Evolutionary conservation across 2,113 vertebrate species (phyloP).

Genomic region (Pygoscelis antarcticus): DNA sequence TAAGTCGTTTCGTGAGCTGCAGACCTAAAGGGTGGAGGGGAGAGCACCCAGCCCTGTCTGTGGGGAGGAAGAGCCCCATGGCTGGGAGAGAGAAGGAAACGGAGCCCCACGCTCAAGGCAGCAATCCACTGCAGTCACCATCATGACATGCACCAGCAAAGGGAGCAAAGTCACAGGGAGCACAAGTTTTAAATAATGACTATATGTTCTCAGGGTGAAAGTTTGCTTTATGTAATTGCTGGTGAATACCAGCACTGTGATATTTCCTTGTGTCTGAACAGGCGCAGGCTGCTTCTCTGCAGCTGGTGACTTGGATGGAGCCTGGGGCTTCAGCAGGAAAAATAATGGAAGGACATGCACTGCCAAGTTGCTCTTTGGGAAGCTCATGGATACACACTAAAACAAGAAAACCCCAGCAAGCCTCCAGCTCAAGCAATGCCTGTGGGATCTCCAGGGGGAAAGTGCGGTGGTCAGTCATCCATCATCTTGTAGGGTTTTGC

Average conservation of each 20-base stretch:
- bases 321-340: neutral
- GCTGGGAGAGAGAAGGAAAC: accelerated
- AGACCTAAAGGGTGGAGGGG: neutral
- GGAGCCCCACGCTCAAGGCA: neutral
- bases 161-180: neutral
- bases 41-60: neutral
- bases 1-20: neutral
- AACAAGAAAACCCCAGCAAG: neutral
- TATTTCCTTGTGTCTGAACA: neutral
- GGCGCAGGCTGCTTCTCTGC: neutral
- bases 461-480: neutral
- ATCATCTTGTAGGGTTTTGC: neutral
- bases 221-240: neutral
- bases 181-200: neutral
- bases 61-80: accelerated
- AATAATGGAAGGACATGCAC: neutral
- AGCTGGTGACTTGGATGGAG: neutral
- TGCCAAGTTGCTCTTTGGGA: neutral
- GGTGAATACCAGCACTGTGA: neutral
- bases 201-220: neutral
- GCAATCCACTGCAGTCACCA: neutral
- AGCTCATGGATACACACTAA: neutral
- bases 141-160: accelerated
- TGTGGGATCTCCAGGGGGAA: neutral
- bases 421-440: neutral